Conservation (phyloP, 2,113 vertebrate species). For the Ctenomys sociabilis region DNA sequence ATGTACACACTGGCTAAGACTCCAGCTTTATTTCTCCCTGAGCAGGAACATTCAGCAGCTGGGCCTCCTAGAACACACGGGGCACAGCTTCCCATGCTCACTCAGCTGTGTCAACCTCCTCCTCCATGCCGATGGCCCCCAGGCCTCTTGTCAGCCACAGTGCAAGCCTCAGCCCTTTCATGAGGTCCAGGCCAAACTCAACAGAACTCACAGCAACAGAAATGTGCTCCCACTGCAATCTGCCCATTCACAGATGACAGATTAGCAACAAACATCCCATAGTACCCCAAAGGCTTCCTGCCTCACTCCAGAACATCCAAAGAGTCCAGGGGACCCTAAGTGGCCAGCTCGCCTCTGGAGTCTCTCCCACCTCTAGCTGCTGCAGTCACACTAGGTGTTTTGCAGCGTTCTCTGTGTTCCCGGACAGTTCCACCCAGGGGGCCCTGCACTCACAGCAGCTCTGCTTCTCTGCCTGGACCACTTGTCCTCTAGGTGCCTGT, state of each 20-base stretch:
- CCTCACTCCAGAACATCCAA: neutral
- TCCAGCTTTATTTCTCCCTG: neutral
- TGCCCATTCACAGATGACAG: neutral
- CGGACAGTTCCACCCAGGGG: neutral
- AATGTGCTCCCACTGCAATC: neutral
- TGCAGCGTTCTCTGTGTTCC: fast-evolving
- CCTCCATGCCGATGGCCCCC: neutral
- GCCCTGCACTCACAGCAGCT: neutral
- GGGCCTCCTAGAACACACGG: fast-evolving
- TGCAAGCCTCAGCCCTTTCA: neutral
- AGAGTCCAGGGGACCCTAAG: fast-evolving
- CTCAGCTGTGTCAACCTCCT: neutral
- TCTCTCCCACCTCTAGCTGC: neutral
- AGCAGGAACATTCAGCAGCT: neutral
- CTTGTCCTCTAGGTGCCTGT: neutral
- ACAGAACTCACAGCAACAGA: neutral
- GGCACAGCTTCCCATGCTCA: neutral
- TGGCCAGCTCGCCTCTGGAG: neutral
- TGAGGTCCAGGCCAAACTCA: neutral
- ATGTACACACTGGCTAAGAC: neutral
- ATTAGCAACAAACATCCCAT: neutral
- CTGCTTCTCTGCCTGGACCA: neutral
- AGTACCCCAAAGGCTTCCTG: neutral
- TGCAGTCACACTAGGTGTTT: neutral
- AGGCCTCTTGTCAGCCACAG: neutral